Conservation (phyloP, 2,888 invertebrate genomes). For the Eristalis arbustorum region DNA sequence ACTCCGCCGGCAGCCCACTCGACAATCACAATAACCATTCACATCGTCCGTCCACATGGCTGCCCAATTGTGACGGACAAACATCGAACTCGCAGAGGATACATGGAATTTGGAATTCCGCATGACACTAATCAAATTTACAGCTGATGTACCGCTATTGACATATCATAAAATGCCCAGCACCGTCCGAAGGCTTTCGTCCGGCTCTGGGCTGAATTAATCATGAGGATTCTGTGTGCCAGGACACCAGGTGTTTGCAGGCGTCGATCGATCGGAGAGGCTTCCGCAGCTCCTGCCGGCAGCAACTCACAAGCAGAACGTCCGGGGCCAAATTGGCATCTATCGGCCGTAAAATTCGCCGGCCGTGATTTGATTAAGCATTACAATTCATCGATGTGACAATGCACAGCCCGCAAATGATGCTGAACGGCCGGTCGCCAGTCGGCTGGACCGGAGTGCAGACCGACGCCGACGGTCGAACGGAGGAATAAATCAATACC, state of each 20-base stretch:
- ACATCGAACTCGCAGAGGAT: constrained; percentile 24
- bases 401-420: constrained; percentile 50
- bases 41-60: neutral
- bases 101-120: constrained; percentile 32
- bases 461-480: constrained; percentile 1
- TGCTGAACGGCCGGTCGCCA: constrained; percentile 24
- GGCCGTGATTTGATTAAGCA: constrained; percentile 68
- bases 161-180: constrained; percentile 62
- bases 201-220: constrained; percentile 46
- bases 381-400: constrained; percentile 68
- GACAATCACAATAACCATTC: neutral
- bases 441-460: neutral
- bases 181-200: neutral
- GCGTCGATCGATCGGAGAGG: neutral
- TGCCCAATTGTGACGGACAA: constrained; percentile 30
- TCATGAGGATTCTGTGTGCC: constrained; percentile 48
- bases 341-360: constrained; percentile 66
- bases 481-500: constrained; percentile 62
- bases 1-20: neutral
- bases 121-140: constrained; percentile 68
- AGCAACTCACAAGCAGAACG: constrained; percentile 24
- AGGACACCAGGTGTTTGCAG: constrained; percentile 37
- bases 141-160: constrained; percentile 60
- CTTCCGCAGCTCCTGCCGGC: neutral
- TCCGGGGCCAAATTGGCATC: constrained; percentile 58